These are phyloP conservation scores for Fukomys damarensis DNA, from an alignment of 2,113 vertebrate species.

Conservation along the genomic window DNA sequence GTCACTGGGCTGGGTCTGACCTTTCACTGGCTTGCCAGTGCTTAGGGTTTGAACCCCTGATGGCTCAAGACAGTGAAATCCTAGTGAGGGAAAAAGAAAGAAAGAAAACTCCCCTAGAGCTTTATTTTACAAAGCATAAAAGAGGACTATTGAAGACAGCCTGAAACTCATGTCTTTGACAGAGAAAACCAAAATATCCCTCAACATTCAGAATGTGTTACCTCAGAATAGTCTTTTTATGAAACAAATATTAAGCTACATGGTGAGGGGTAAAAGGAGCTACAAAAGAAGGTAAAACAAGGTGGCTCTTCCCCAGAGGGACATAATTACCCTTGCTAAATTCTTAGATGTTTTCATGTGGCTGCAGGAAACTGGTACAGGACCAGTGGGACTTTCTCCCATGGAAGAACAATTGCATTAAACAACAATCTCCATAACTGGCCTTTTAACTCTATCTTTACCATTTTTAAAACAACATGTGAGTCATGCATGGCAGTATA, in stretches of 20 bases:
- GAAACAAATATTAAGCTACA: background rate
- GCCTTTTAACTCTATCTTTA: background rate
- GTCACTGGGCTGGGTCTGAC: constrained; percentile 72
- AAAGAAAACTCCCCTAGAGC: background rate
- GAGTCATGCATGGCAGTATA: background rate
- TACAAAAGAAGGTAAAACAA: background rate
- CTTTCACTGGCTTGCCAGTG: background rate
- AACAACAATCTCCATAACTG: background rate
- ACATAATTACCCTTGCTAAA: background rate
- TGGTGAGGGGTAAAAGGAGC: background rate
- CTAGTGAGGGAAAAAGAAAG: background rate
- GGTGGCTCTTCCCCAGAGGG: background rate
- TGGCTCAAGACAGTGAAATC: background rate
- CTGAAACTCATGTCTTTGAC: background rate
- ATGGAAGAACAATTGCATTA: background rate
- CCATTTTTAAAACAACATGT: background rate
- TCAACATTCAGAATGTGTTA: background rate
- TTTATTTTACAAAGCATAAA: constrained; percentile 57
- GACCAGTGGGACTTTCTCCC: background rate
- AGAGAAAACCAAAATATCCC: background rate
- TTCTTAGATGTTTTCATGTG: background rate
- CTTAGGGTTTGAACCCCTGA: constrained; percentile 30
- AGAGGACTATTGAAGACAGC: background rate
- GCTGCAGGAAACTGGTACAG: background rate
- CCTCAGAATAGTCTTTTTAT: background rate